A percentile compares a stretch with the other conserved stretches of the same genome.
Evolutionary conservation across 2,113 vertebrate species (phyloP).

Genomic region (Strix uralensis): DNA sequence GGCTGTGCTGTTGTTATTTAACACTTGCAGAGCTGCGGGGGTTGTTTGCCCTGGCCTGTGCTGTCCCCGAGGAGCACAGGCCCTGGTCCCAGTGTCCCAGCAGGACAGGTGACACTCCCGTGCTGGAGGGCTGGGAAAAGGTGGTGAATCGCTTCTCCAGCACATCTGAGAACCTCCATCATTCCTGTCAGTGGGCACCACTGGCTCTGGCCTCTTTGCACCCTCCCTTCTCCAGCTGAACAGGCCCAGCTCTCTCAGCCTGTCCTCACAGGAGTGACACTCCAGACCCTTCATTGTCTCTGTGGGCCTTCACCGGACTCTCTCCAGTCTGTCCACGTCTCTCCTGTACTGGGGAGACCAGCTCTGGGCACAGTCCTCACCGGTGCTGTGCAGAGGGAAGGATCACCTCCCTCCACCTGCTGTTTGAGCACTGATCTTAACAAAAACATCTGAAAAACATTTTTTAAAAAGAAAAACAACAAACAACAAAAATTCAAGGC

Average conservation of each 20-base stretch:
- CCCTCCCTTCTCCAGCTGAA: not conserved
- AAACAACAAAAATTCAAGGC: not conserved
- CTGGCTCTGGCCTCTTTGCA: too few relatives aligned
- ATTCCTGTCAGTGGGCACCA: not conserved
- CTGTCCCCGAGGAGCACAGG: not conserved
- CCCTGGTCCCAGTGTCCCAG: not conserved
- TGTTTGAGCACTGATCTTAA: not conserved
- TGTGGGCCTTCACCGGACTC: not conserved
- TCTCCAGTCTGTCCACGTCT: not conserved
- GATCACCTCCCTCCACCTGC: not conserved
- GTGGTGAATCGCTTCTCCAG: accelerated
- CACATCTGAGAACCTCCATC: not conserved
- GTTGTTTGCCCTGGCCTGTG: not conserved
- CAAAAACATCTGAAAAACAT: not conserved
- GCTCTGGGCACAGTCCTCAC: not conserved
- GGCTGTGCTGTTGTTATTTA: too few relatives aligned
- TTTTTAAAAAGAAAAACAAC: not conserved
- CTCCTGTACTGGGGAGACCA: not conserved
- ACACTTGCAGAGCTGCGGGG: not conserved
- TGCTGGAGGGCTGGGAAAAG: not conserved
- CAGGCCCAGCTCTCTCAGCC: not conserved
- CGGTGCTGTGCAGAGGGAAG: not conserved
- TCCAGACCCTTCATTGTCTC: not conserved
- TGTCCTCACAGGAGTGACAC: not conserved
- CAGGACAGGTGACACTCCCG: not conserved